A percentile compares a stretch with the other conserved stretches of the same genome.
Conservation (phyloP, 1,140 invertebrate genomes). For the Drosophila oshimai region DNA sequence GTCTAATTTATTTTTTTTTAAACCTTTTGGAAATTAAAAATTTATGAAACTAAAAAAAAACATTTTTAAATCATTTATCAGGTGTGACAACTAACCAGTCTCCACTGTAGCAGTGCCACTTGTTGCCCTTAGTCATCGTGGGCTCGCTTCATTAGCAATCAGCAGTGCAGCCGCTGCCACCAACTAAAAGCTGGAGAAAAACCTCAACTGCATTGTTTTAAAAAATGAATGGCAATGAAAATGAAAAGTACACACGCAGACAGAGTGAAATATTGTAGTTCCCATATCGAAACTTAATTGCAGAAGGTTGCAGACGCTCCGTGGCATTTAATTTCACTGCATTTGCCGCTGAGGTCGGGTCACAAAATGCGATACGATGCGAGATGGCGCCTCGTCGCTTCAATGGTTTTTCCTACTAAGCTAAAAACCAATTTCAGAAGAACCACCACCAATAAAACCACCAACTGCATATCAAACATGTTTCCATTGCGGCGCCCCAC, state of each 20-base stretch:
- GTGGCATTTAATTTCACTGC: slow-evolving; percentile 54
- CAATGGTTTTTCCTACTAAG: slow-evolving; percentile 47
- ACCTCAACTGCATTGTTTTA: slow-evolving; percentile 66
- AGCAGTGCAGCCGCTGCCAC: slow-evolving; percentile 12
- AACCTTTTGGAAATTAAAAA: too few relatives aligned
- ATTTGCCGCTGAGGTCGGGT: slow-evolving; percentile 54
- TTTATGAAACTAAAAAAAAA: too few relatives aligned
- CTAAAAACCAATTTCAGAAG: slow-evolving; percentile 7
- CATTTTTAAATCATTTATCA: too few relatives aligned
- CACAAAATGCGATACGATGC: slow-evolving; percentile 48
- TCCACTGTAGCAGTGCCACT: neutral
- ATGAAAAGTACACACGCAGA: slow-evolving; percentile 57
- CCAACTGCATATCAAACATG: slow-evolving; percentile 56
- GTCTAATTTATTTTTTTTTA: too few relatives aligned
- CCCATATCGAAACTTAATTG: slow-evolving; percentile 67
- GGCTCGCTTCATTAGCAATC: slow-evolving; percentile 44
- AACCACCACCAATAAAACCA: slow-evolving; percentile 11
- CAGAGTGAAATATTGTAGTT: slow-evolving; percentile 18
- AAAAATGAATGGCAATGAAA: slow-evolving; percentile 74
- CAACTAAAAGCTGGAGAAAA: slow-evolving; percentile 48
- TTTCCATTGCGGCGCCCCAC: slow-evolving; percentile 58
- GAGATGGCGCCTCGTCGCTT: slow-evolving; percentile 46
- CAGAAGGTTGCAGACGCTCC: slow-evolving; percentile 52
- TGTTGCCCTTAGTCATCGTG: slow-evolving; percentile 27
- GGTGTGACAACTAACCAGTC: neutral